phyloP scores from a whole-genome alignment of 2,888 invertebrate genomes.

The Cosmorhoe ocellata region DNA sequence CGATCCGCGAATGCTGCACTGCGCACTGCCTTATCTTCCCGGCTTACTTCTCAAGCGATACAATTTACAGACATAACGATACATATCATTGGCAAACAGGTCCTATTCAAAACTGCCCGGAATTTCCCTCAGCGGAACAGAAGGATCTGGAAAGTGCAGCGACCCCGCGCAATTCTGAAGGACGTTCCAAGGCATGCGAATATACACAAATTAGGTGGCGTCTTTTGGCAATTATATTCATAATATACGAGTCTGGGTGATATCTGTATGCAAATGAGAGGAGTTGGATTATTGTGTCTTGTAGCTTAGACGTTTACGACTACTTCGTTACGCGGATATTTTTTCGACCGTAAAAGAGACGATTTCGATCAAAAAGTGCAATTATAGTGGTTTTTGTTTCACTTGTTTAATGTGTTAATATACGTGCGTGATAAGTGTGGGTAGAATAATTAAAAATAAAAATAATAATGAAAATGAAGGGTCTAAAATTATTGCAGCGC shows the following conservation, averaged over 20 bases:
- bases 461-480: neutral
- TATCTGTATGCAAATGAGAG: conserved; percentile 57
- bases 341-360: conserved; percentile 21
- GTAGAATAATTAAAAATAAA: conserved; percentile 7
- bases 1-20: conserved; percentile 71
- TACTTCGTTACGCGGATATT: conserved; percentile 60
- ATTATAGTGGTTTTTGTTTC: conserved; percentile 5
- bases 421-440: conserved; percentile 18
- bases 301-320: conserved; percentile 51
- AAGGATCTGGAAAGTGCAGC: conserved; percentile 28
- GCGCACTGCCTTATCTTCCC: conserved; percentile 61
- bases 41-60: conserved; percentile 58
- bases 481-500: conserved; percentile 7
- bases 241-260: conserved; percentile 40
- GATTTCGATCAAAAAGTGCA: conserved; percentile 9
- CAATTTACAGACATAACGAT: conserved; percentile 62
- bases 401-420: conserved; percentile 23
- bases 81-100: conserved; percentile 67
- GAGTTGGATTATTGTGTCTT: conserved; percentile 53
- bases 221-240: conserved; percentile 43
- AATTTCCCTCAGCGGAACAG: conserved; percentile 33
- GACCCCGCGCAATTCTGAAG: conserved; percentile 37
- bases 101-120: conserved; percentile 38
- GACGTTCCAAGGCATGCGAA: conserved; percentile 47
- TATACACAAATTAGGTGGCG: conserved; percentile 28